phyloP scores from a whole-genome alignment of 2,113 vertebrate genomes.

The Phalacrocorax carbo region DNA sequence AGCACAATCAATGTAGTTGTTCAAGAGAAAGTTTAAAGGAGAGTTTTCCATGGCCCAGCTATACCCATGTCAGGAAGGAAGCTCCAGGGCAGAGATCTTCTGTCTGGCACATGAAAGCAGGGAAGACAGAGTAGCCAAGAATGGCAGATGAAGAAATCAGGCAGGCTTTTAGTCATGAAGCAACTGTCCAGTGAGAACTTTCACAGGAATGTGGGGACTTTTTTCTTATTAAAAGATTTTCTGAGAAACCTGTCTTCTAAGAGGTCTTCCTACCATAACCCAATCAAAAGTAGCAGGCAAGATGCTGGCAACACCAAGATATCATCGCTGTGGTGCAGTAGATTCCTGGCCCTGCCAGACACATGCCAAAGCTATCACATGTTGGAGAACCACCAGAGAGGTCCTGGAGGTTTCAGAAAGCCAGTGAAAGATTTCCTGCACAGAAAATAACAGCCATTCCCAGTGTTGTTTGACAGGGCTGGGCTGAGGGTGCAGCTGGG shows the following conservation, averaged over 20 bases:
- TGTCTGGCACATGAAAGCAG: not conserved
- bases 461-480: not conserved
- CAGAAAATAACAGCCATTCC: not conserved
- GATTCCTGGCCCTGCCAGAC: not conserved
- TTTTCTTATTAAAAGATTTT: not conserved
- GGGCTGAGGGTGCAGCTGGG: not conserved
- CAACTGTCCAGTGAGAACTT: not conserved
- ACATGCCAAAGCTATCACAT: not conserved
- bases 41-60: not conserved
- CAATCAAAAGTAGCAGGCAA: not conserved
- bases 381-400: not conserved
- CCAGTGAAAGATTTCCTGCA: not conserved
- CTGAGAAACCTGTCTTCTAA: not conserved
- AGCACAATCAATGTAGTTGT: not conserved
- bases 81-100: not conserved
- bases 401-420: not conserved
- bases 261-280: not conserved
- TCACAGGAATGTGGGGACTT: not conserved
- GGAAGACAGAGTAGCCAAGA: not conserved
- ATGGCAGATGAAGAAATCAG: not conserved
- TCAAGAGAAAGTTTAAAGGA: not conserved
- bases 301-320: not conserved
- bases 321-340: not conserved
- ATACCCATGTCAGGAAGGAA: not conserved
- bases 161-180: not conserved